Evolutionary conservation across 2,888 invertebrate genomes (phyloP), one percentile per base, ranked within the genome.

Genomic region (Cenopis cana): DNA sequence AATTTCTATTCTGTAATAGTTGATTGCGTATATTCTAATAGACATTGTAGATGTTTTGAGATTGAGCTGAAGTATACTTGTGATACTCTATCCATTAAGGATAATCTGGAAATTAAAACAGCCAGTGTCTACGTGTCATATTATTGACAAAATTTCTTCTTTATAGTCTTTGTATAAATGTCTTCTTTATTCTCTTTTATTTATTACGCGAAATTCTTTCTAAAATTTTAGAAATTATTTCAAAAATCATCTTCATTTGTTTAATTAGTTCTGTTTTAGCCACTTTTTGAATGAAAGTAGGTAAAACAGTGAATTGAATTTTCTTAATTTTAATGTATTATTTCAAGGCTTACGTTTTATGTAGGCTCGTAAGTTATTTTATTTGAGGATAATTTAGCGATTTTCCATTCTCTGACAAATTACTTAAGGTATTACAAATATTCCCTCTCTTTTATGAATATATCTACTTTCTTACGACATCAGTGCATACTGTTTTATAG

Each of bases 321-420:
- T 67, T 29, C 59, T 50, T 70, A 66, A 33, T 57, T 55, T 67
- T 60, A 61, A 49, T 60, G 60, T 66, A 66, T 65, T 59, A 55
- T 56, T 66, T 55, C 56, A 60, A 59, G 77, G 90, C 87, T 92
- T 93, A 89, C 93, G 93, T 93, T 93, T 91, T 91, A 92, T 85
- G 91, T 89, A 91, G 91, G 85, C 91, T 88, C 85, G 82, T 90
- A 89, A 88, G 87, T 90, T 89, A 87, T 86, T 85, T 90, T 89
- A 87, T 86, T 85, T 83, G 84, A 84, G 84, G 82, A 78, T 82
- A 79, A 81, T 83, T 85, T 84, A 78, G 81, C 82, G 80, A 67
- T 24, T 38, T 24, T 67, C 61, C 61, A 61, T 61, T 71, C 18
- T 54, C 55, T 71, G 72, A 72, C 72, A 62, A 62, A 14, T 68